A percentile compares a stretch with the other conserved stretches of the same genome.
phyloP scores from a whole-genome alignment of 30 jellyfish, hydroid and myxozoan genomes.

The Rhopilema esculentum region DNA sequence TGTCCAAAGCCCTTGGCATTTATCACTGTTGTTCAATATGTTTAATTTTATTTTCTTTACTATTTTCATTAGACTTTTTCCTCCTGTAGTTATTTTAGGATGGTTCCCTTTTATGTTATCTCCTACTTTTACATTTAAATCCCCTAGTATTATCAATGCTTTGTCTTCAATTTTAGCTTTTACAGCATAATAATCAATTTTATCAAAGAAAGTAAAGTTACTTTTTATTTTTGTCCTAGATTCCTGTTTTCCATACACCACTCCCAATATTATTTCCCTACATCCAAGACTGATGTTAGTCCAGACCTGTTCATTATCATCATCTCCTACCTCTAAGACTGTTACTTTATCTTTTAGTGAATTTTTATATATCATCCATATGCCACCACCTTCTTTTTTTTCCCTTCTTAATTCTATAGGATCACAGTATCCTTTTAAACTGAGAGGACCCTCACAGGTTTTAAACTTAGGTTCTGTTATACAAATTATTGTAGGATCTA shows the following conservation, averaged over 20 bases:
- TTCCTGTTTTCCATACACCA: slow-evolving; percentile 36
- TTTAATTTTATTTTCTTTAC: slow-evolving; percentile 6
- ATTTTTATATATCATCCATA: slow-evolving; percentile 11
- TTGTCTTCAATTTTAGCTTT: slow-evolving; percentile 3
- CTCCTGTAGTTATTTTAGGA: background rate
- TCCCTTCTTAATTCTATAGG: slow-evolving; percentile 22
- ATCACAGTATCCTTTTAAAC: slow-evolving; percentile 12
- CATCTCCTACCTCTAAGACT: slow-evolving; percentile 33
- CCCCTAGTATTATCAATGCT: slow-evolving; percentile 5
- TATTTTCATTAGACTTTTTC: slow-evolving; percentile 6
- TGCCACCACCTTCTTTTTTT: slow-evolving; percentile 30
- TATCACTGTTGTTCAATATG: slow-evolving; percentile 9
- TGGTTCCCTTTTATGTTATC: slow-evolving; percentile 1
- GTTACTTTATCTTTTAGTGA: slow-evolving; percentile 11
- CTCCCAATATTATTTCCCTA: slow-evolving; percentile 18
- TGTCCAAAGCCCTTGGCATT: slow-evolving; percentile 9
- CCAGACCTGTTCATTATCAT: slow-evolving; percentile 20
- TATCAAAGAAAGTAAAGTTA: slow-evolving; percentile 7
- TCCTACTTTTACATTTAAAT: slow-evolving; percentile 7
- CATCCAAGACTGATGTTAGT: background rate
- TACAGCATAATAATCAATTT: background rate
- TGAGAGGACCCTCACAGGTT: background rate
- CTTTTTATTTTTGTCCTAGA: background rate
- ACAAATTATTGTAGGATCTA: slow-evolving; percentile 9
- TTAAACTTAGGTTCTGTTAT: background rate